Percentiles rank a stretch among this genome's conserved stretches.
Evolutionary conservation across 2,797 vertebrate genomes (phyloP).

Genomic region (Gephyroberyx darwinii): DNA sequence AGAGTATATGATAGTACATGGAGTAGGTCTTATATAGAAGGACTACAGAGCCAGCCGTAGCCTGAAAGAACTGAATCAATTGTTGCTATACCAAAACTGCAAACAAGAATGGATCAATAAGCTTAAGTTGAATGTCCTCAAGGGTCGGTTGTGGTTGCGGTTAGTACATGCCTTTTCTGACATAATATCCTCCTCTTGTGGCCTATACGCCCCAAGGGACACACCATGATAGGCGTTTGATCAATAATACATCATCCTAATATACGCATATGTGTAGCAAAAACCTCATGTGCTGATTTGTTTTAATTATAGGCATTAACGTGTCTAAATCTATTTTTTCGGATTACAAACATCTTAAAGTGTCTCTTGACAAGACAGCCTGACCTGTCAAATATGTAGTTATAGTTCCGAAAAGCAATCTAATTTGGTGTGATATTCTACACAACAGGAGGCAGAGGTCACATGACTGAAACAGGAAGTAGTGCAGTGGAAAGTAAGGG

Average conservation of each 20-base stretch:
- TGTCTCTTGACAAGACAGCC: neutral
- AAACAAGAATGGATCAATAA: slow-evolving; percentile 14
- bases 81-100: neutral
- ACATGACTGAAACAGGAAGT: too few relatives aligned
- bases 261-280: slow-evolving; percentile 22
- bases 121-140: slow-evolving; percentile 21
- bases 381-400: slow-evolving; percentile 23
- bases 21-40: slow-evolving; percentile 7
- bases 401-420: too few relatives aligned
- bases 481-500: too few relatives aligned
- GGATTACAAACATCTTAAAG: neutral
- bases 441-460: too few relatives aligned
- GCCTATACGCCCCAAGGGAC: slow-evolving; percentile 11
- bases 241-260: slow-evolving; percentile 26
- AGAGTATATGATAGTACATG: neutral
- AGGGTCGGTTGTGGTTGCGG: slow-evolving; percentile 11
- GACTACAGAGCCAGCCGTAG: neutral
- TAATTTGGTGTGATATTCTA: too few relatives aligned
- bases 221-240: slow-evolving; percentile 4
- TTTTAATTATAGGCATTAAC: neutral
- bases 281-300: neutral
- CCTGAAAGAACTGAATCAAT: neutral
- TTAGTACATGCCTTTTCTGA: slow-evolving; percentile 5
- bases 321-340: neutral
- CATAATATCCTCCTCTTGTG: slow-evolving; percentile 15